Conservation (phyloP, 2,888 invertebrate species). For the Caenorhabditis sp. region DNA sequence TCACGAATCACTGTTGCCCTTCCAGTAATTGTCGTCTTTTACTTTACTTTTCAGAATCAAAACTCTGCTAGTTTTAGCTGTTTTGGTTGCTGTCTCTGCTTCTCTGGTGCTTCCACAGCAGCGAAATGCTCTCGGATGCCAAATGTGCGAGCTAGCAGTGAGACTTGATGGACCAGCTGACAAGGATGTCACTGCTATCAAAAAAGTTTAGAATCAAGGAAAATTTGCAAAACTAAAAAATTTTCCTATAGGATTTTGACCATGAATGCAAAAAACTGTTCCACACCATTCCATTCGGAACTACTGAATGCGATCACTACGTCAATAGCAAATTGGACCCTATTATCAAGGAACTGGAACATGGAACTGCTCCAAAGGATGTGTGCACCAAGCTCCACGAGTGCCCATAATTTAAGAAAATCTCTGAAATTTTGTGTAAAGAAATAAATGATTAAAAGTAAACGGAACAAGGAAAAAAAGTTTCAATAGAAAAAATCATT, state of each 20-base stretch:
- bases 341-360: slow-evolving; percentile 70
- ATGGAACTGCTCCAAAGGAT: slow-evolving; percentile 70
- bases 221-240: no score
- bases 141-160: slow-evolving; percentile 69
- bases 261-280: slow-evolving; percentile 27
- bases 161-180: slow-evolving; percentile 61
- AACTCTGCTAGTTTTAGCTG: slow-evolving; percentile 43
- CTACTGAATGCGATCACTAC: slow-evolving; percentile 63
- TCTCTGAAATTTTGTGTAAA: no score
- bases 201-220: slow-evolving; percentile 32
- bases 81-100: slow-evolving; percentile 42
- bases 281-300: slow-evolving; percentile 65
- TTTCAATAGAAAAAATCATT: no score
- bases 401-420: slow-evolving; percentile 29
- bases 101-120: slow-evolving; percentile 52
- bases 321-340: slow-evolving; percentile 66
- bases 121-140: slow-evolving; percentile 59
- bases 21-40: not conserved
- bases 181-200: slow-evolving; percentile 62
- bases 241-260: slow-evolving; percentile 62
- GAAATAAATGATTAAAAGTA: no score
- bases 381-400: slow-evolving; percentile 66
- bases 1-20: not conserved
- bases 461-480: no score
- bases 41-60: slow-evolving; percentile 51